Conservation (phyloP, 2,113 vertebrate genomes). For the Cheilinus undulatus region DNA sequence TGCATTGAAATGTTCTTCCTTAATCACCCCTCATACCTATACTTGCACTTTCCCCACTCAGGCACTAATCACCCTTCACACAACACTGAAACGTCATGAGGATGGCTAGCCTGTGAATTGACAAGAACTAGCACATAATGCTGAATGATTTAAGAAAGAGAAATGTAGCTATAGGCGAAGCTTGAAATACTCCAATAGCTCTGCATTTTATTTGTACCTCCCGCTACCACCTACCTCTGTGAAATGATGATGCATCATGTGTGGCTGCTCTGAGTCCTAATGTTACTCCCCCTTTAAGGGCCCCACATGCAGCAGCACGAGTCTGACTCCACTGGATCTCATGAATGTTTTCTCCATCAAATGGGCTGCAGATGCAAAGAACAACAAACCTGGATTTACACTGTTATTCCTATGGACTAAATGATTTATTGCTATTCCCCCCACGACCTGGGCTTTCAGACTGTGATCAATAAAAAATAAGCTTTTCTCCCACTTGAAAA, state of each 20-base stretch:
- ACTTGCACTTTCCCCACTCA: neutral
- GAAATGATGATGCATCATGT: conserved; percentile 9
- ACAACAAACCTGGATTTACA: neutral
- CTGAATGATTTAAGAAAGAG: conserved; percentile 33
- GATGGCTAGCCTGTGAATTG: conserved; percentile 31
- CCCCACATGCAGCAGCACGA: conserved; percentile 26
- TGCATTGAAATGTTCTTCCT: neutral
- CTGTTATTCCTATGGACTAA: neutral
- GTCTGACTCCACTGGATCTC: conserved; percentile 1
- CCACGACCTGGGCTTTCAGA: neutral
- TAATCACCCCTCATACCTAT: conserved; percentile 23
- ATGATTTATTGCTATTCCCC: neutral
- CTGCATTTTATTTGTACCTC: conserved; percentile 8
- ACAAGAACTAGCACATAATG: conserved; percentile 17
- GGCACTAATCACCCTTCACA: conserved; percentile 25
- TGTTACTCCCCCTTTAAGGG: conserved; percentile 19
- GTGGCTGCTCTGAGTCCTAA: neutral
- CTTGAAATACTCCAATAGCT: neutral
- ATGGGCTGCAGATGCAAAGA: conserved; percentile 10
- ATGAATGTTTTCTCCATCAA: conserved; percentile 25
- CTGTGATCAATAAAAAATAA: neutral
- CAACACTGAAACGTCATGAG: conserved; percentile 1
- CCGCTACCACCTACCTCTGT: conserved; percentile 2
- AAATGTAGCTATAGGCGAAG: neutral
- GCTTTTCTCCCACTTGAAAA: neutral